These are phyloP conservation scores for Pleuronectes platessa DNA, from an alignment of 2,113 vertebrate genomes.

Conservation along the genomic window DNA sequence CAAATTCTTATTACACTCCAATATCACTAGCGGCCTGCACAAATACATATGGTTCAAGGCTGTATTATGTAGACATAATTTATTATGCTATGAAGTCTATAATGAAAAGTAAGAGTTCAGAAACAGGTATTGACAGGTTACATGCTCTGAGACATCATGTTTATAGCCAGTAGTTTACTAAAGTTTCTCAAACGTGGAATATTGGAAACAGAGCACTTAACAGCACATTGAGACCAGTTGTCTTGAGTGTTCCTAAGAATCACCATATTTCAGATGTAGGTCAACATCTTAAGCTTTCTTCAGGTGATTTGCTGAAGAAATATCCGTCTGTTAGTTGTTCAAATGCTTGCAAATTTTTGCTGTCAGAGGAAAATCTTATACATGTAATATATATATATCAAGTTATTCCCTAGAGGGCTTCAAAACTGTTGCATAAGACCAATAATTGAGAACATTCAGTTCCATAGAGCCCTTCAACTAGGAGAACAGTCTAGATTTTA, in stretches of 20 bases:
- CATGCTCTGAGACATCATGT: slow-evolving; percentile 34
- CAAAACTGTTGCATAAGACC: neutral
- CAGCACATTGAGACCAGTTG: too few species aligned
- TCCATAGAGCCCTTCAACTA: neutral
- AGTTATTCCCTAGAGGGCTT: neutral
- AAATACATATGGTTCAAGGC: too few species aligned
- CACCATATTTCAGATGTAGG: too few species aligned
- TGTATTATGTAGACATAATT: too few species aligned
- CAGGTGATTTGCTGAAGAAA: neutral
- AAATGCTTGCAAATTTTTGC: neutral
- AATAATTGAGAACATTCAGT: neutral
- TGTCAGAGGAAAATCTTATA: neutral
- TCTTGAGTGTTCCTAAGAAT: too few species aligned
- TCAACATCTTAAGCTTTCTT: too few species aligned
- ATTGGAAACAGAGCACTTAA: slow-evolving; percentile 1
- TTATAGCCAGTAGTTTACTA: neutral
- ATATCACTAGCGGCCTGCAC: too few species aligned
- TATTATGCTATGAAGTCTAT: too few species aligned
- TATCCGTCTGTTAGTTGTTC: neutral
- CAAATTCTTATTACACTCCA: too few species aligned
- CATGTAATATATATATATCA: neutral
- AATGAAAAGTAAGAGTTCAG: neutral
- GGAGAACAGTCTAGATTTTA: neutral
- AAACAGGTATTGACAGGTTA: slow-evolving; percentile 18
- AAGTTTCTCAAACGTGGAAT: neutral